A percentile compares a stretch with the other conserved stretches of the same genome.
phyloP scores from a whole-genome alignment of 2,113 vertebrate genomes.

The Callocephalon fimbriatum region DNA sequence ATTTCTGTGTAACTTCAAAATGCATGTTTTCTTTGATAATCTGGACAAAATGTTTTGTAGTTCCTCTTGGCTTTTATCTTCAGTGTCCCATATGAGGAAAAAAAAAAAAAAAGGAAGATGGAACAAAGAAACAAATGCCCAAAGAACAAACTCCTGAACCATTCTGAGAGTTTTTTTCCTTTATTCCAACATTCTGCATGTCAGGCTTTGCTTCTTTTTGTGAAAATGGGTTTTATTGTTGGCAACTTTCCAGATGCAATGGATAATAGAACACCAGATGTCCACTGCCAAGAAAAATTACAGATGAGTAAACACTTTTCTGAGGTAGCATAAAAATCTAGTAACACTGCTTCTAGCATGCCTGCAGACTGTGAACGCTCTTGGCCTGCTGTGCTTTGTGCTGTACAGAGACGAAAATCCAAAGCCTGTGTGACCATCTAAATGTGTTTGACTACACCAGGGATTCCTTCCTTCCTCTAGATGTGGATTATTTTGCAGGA shows the following conservation, averaged over 20 bases:
- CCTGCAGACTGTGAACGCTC: background rate
- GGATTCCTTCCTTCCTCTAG: background rate
- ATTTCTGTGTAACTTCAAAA: background rate
- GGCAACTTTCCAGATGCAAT: constrained; percentile 43
- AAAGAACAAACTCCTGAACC: background rate
- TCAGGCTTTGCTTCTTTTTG: background rate
- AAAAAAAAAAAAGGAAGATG: background rate
- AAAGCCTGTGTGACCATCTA: background rate
- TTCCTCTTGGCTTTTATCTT: background rate
- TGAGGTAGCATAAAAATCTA: constrained; percentile 33
- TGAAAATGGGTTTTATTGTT: constrained; percentile 37
- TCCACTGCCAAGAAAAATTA: constrained; percentile 28
- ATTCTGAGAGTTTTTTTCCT: background rate
- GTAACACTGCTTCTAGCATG: background rate
- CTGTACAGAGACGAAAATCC: background rate
- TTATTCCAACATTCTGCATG: background rate
- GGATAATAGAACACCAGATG: constrained; percentile 61
- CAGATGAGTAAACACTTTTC: constrained; percentile 47
- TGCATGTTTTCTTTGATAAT: background rate
- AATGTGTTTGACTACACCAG: background rate
- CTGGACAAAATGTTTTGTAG: background rate
- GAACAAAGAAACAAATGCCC: background rate
- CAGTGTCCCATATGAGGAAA: background rate
- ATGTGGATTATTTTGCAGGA: background rate
- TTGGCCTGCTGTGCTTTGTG: background rate